Evolutionary conservation across 2,888 invertebrate species (phyloP).

Genomic region (Drosophila bunnanda): DNA sequence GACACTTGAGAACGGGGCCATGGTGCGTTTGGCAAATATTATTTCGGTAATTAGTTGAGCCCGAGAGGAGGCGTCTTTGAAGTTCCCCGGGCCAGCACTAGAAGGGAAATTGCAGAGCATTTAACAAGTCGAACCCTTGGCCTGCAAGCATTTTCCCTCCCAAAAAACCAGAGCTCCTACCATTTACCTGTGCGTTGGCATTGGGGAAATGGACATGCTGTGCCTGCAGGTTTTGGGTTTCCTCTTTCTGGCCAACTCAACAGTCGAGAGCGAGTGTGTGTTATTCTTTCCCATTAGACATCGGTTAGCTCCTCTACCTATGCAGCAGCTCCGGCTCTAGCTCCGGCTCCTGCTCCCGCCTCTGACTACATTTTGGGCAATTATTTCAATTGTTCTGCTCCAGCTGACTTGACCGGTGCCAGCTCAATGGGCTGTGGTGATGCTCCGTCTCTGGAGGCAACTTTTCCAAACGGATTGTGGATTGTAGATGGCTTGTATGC

Average conservation of each 20-base stretch:
- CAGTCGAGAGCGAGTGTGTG: slow-evolving; percentile 12
- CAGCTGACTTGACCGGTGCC: slow-evolving; percentile 32
- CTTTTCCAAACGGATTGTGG: slow-evolving; percentile 35
- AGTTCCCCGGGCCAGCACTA: neutral
- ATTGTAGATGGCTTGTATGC: slow-evolving; percentile 13
- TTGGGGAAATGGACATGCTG: slow-evolving; percentile 41
- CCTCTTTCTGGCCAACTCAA: slow-evolving; percentile 23
- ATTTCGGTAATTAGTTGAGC: slow-evolving; percentile 61
- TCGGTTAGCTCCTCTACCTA: slow-evolving; percentile 20
- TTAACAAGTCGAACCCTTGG: slow-evolving; percentile 13
- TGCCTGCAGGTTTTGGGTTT: slow-evolving; percentile 32
- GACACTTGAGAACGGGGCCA: slow-evolving; percentile 18
- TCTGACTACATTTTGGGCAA: slow-evolving; percentile 48
- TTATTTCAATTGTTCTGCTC: slow-evolving; percentile 57
- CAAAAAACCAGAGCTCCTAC: slow-evolving; percentile 8
- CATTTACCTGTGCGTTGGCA: slow-evolving; percentile 34
- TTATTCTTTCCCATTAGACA: slow-evolving; percentile 30
- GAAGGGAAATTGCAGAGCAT: slow-evolving; percentile 7
- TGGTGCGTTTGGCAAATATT: slow-evolving; percentile 63
- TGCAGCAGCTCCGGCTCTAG: neutral
- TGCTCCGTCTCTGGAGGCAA: slow-evolving; percentile 21
- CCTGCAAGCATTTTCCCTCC: neutral
- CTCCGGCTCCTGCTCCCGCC: neutral
- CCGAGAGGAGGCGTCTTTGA: slow-evolving; percentile 7
- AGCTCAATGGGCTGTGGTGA: slow-evolving; percentile 34